phyloP scores from a whole-genome alignment of 1,140 invertebrate species.

The Pteromalus puparum region DNA sequence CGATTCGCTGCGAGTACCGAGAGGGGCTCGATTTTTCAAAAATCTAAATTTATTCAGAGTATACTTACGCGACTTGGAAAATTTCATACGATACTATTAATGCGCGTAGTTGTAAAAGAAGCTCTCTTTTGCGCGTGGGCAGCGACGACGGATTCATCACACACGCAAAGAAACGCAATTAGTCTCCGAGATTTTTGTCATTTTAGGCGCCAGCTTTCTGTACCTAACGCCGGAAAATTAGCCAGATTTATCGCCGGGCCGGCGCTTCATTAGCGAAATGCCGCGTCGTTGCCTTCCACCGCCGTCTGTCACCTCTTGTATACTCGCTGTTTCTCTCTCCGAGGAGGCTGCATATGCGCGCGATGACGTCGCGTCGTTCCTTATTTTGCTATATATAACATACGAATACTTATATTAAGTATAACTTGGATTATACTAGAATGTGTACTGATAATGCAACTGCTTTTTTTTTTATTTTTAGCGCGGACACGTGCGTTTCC shows the following conservation, averaged over 20 bases:
- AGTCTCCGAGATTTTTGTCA: conserved; percentile 64
- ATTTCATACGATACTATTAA: conserved; percentile 21
- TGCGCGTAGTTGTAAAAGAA: not conserved
- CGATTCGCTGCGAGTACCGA: not conserved
- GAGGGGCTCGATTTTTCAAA: not conserved
- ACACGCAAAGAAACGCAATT: conserved; percentile 37
- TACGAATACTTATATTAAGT: too few species aligned
- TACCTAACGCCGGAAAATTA: conserved; percentile 62
- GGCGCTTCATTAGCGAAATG: conserved; percentile 21
- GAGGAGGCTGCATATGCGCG: not conserved
- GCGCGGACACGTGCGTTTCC: not conserved
- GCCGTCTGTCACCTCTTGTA: not conserved
- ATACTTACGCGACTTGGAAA: not conserved
- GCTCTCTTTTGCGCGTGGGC: conserved; percentile 41
- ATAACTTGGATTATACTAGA: too few species aligned
- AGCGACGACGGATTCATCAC: conserved; percentile 71
- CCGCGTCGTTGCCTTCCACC: not conserved
- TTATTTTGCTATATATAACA: too few species aligned
- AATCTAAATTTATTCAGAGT: not conserved
- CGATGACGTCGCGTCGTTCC: not conserved
- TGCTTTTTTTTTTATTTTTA: too few species aligned
- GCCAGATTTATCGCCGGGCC: conserved; percentile 62
- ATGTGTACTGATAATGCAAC: too few species aligned
- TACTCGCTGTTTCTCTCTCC: not conserved
- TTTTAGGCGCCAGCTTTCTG: conserved; percentile 62